Evolutionary conservation across 2,113 vertebrate species (phyloP).

Genomic region (Puffinus mauretanicus): DNA sequence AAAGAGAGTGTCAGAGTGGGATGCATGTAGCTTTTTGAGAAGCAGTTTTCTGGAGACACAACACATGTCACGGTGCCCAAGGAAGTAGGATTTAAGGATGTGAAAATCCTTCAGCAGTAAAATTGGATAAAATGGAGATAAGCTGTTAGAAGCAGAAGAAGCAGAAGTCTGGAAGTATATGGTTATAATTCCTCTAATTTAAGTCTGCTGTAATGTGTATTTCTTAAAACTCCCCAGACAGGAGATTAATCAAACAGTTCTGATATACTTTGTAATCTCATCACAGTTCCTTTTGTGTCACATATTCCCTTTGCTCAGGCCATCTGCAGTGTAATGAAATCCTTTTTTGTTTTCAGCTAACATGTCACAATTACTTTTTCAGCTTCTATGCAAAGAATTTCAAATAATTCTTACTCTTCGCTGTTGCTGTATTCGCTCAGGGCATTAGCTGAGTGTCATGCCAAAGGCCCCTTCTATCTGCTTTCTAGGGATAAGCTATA

Average conservation of each 20-base stretch:
- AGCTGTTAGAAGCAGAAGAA: background rate
- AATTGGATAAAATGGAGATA: background rate
- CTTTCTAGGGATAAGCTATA: background rate
- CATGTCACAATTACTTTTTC: background rate
- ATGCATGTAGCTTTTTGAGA: background rate
- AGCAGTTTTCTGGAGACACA: background rate
- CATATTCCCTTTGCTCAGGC: background rate
- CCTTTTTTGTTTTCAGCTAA: constrained; percentile 13
- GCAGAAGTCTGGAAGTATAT: background rate
- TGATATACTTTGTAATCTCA: background rate
- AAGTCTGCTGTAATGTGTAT: background rate
- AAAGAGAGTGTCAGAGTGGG: background rate
- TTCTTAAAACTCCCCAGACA: background rate
- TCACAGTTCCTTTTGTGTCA: background rate
- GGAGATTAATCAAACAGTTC: background rate
- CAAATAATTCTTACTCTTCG: background rate
- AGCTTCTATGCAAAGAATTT: background rate
- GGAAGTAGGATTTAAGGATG: background rate
- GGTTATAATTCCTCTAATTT: background rate
- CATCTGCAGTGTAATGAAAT: background rate
- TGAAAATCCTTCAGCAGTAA: background rate
- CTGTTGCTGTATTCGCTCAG: background rate
- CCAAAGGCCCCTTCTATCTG: background rate
- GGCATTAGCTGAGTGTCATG: background rate
- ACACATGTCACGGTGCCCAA: background rate